Conservation (phyloP, 2,113 vertebrate species). For the Oophaga pumilio region DNA sequence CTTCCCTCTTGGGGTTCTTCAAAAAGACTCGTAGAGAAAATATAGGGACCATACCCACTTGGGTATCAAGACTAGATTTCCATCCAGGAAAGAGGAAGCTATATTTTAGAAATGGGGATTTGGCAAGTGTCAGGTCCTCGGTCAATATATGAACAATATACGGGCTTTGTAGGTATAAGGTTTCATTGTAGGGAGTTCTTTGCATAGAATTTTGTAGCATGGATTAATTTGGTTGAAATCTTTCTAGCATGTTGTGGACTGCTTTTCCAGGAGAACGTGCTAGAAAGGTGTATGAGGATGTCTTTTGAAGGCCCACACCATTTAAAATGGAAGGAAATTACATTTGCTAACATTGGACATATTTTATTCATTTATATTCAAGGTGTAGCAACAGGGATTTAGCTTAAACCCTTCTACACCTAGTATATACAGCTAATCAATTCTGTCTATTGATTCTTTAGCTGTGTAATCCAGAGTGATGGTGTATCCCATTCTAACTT, state of each 20-base stretch:
- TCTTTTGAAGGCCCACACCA: conserved; percentile 32
- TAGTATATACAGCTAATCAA: conserved; percentile 81
- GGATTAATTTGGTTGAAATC: not conserved
- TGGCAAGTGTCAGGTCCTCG: no score
- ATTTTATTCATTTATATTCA: conserved; percentile 79
- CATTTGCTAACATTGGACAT: conserved; percentile 70
- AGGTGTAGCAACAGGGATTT: conserved; percentile 77
- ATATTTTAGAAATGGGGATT: no score
- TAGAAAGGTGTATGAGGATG: not conserved
- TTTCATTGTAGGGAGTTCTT: not conserved
- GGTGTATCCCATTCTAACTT: conserved; percentile 76
- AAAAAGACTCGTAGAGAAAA: no score
- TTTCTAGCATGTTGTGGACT: not conserved
- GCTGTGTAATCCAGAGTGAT: conserved; percentile 80
- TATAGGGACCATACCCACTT: no score
- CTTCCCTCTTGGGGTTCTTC: no score
- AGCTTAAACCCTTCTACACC: conserved; percentile 80
- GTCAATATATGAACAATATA: not conserved
- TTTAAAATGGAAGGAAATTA: conserved; percentile 62
- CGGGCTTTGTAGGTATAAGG: not conserved
- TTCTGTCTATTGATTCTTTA: conserved; percentile 76
- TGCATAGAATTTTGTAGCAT: not conserved
- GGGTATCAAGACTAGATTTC: no score
- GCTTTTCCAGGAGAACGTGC: not conserved
- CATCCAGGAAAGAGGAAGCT: no score